Conservation (phyloP, 2,797 vertebrate genomes). For the Cheirogaleus major region DNA sequence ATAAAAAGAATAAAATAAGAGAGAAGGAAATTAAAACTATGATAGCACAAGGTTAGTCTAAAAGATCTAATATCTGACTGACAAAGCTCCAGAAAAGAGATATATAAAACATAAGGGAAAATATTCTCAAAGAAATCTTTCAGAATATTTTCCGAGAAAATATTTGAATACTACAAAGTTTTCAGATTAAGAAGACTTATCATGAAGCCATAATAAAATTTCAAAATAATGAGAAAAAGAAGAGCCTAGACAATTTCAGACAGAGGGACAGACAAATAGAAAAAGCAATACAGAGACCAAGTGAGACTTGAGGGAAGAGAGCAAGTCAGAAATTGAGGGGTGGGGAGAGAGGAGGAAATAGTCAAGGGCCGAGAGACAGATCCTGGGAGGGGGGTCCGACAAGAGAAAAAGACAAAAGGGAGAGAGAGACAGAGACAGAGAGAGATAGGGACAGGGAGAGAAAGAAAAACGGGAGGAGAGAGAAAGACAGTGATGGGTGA, state of each 20-base stretch:
- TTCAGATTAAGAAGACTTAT: background rate
- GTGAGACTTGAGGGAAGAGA: background rate
- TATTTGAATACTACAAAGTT: background rate
- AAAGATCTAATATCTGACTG: background rate
- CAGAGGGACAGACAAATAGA: background rate
- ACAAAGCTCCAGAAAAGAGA: background rate
- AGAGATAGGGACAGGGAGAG: background rate
- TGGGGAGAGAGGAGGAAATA: background rate
- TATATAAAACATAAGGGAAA: background rate
- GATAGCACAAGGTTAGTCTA: background rate
- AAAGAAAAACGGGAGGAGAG: too few relatives aligned
- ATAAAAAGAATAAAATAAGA: background rate
- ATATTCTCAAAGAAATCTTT: background rate
- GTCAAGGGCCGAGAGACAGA: background rate
- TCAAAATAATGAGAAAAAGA: background rate
- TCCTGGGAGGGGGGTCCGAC: accelerated
- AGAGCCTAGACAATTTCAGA: background rate
- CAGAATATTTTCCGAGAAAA: background rate
- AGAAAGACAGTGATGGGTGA: background rate
- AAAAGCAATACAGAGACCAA: background rate
- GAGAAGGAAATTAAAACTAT: background rate
- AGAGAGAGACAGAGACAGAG: background rate
- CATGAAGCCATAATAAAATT: background rate
- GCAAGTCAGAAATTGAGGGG: background rate
- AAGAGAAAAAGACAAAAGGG: background rate